Conservation (phyloP, 2,797 vertebrate genomes). For the Atherinosoma microstoma region DNA sequence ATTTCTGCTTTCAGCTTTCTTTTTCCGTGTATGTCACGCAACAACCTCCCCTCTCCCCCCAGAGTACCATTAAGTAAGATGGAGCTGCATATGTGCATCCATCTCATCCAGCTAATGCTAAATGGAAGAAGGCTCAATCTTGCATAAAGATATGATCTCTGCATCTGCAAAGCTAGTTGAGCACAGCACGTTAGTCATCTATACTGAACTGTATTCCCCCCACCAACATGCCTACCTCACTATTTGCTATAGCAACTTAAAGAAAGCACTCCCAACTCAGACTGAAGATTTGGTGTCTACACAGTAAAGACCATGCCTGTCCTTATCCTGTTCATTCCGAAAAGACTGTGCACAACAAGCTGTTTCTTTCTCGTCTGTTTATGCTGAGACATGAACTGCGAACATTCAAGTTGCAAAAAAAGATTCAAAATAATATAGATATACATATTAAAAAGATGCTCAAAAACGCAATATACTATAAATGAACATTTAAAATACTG, state of each 20-base stretch:
- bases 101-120: slow-evolving; percentile 39
- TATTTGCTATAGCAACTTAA: slow-evolving; percentile 67
- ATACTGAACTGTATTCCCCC: slow-evolving; percentile 43
- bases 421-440: slow-evolving; percentile 1
- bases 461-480: too few species aligned
- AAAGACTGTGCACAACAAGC: not conserved
- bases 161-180: slow-evolving; percentile 51
- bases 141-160: slow-evolving; percentile 61
- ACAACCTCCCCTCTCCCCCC: slow-evolving; percentile 11
- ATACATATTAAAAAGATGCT: not conserved
- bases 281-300: slow-evolving; percentile 46
- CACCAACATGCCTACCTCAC: slow-evolving; percentile 33
- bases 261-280: slow-evolving; percentile 49
- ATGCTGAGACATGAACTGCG: slow-evolving; percentile 6
- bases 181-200: slow-evolving; percentile 62
- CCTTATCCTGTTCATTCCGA: slow-evolving; percentile 23
- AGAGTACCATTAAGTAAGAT: slow-evolving; percentile 32
- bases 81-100: slow-evolving; percentile 16
- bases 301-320: slow-evolving; percentile 28
- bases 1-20: slow-evolving; percentile 44
- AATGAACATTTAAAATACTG: not conserved
- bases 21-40: slow-evolving; percentile 33
- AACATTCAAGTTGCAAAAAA: slow-evolving; percentile 47
- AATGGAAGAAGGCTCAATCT: slow-evolving; percentile 52
- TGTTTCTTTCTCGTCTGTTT: not conserved